Conservation (phyloP, 2,113 vertebrate species). For the human (Homo sapiens) region DNA sequence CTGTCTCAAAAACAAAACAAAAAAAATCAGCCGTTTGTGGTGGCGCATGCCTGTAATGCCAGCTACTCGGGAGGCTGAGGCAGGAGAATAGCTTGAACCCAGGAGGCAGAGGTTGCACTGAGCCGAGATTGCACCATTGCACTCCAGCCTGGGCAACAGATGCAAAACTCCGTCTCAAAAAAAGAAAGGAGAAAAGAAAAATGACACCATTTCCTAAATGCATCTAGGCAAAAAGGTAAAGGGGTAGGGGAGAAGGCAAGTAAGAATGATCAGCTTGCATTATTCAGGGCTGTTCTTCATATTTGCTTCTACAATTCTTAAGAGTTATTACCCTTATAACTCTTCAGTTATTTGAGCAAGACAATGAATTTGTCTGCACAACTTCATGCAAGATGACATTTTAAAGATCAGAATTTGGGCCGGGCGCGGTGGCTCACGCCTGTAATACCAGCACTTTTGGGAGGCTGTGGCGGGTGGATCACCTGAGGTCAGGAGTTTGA, state of each 20-base stretch:
- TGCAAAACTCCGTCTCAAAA: too few species aligned
- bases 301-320: conserved; percentile 18
- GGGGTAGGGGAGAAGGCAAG: background rate
- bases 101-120: too few species aligned
- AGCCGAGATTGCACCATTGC: too few species aligned
- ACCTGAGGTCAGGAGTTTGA: background rate
- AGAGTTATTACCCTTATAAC: conserved; percentile 12
- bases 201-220: conserved; percentile 37
- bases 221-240: background rate
- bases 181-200: background rate
- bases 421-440: background rate
- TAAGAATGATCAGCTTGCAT: background rate
- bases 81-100: too few species aligned
- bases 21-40: too few species aligned
- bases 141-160: too few species aligned
- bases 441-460: background rate
- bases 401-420: conserved; percentile 29
- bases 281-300: background rate
- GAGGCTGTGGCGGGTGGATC: background rate
- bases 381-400: conserved; percentile 39
- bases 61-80: too few species aligned
- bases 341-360: background rate
- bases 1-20: too few species aligned
- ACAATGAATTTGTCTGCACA: conserved; percentile 1
- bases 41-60: too few species aligned